phyloP scores from a whole-genome alignment of 2,888 invertebrate genomes.

The Bhutanitis thaidina region DNA sequence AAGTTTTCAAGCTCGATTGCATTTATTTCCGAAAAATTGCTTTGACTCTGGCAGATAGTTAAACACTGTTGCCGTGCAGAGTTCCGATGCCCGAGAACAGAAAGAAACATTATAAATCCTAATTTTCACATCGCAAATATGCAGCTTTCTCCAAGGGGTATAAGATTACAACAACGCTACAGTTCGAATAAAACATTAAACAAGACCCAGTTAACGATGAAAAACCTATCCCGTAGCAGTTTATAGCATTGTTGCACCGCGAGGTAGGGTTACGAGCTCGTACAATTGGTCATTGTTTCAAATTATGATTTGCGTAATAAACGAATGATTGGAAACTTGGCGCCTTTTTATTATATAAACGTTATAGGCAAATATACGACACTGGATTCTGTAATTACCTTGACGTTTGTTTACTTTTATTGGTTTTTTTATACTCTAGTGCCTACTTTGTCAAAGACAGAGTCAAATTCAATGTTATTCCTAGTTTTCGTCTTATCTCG shows the following conservation, averaged over 20 bases:
- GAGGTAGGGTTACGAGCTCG: slow-evolving; percentile 3
- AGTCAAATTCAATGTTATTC: too few species aligned
- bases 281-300: slow-evolving; percentile 20
- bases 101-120: too few species aligned
- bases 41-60: too few species aligned
- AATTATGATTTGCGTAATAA: slow-evolving; percentile 18
- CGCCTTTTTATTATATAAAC: slow-evolving; percentile 19
- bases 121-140: background rate
- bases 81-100: too few species aligned
- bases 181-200: slow-evolving; percentile 9
- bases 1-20: too few species aligned
- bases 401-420: too few species aligned
- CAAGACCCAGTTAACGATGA: background rate
- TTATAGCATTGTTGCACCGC: slow-evolving; percentile 13
- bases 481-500: too few species aligned
- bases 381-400: background rate
- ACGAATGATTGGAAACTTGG: background rate
- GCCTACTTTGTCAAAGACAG: too few species aligned
- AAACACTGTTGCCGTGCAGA: too few species aligned
- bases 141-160: background rate
- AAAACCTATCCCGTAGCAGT: slow-evolving; percentile 6
- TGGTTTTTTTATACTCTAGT: too few species aligned
- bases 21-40: too few species aligned
- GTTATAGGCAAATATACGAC: background rate
- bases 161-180: background rate